These are phyloP conservation scores for Colossoma macropomum DNA, from an alignment of 2,113 vertebrate species.

Conservation along the genomic window DNA sequence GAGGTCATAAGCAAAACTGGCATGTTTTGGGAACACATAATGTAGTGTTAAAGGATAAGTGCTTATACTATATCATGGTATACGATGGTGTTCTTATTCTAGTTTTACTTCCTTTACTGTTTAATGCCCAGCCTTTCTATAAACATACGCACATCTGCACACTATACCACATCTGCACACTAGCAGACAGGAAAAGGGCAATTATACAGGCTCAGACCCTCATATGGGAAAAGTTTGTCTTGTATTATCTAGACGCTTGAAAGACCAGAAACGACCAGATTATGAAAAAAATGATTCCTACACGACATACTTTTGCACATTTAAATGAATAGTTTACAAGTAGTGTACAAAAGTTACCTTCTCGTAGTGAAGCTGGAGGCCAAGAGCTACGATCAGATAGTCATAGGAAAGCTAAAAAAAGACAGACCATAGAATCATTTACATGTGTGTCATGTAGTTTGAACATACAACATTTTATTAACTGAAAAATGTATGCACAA, in stretches of 20 bases:
- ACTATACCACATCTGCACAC: no score
- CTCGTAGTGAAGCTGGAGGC: conserved; percentile 90
- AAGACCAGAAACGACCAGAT: background rate
- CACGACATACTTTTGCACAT: background rate
- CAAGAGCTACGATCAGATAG: conserved; percentile 94
- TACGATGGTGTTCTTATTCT: no score
- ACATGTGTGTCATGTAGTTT: background rate
- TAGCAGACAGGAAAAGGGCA: no score
- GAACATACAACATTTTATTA: background rate
- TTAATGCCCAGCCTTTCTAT: no score
- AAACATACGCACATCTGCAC: no score
- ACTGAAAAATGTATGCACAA: background rate
- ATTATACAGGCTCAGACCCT: background rate
- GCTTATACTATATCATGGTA: no score
- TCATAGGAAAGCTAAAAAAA: conserved; percentile 88
- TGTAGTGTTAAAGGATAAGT: no score
- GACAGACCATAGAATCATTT: background rate
- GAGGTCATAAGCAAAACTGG: no score
- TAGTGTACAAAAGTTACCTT: conserved; percentile 77
- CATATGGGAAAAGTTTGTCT: no score
- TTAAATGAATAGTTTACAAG: conserved; percentile 65
- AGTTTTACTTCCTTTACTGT: no score
- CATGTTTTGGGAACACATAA: no score
- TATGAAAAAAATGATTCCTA: background rate
- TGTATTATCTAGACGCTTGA: no score